A percentile compares a stretch with the other conserved stretches of the same genome.
Conservation (phyloP, 2,113 vertebrate species). For the Ascaphus truei region DNA sequence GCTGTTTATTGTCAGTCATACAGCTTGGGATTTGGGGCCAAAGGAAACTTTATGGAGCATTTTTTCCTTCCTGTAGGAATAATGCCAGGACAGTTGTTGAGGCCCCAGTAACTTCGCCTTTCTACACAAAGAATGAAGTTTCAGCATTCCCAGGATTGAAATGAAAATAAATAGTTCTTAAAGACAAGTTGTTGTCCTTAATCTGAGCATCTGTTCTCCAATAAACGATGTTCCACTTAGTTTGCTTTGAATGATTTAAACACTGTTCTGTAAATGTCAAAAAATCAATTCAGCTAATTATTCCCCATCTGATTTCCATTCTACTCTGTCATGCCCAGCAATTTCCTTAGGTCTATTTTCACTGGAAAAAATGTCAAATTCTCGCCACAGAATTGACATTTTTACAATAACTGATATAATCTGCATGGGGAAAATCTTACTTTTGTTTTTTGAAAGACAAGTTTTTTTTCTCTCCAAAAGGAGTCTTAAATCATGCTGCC, state of each 20-base stretch:
- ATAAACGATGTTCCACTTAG: constrained; percentile 14
- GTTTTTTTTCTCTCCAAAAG: no score
- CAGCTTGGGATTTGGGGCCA: constrained; percentile 36
- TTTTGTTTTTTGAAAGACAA: no score
- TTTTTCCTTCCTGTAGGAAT: constrained; percentile 32
- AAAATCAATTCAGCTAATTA: no score
- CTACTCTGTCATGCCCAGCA: no score
- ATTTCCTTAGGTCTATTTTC: no score
- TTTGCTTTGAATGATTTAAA: background rate
- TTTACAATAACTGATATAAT: no score
- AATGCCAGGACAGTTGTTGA: background rate
- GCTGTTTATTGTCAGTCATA: constrained; percentile 46
- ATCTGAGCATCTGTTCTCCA: constrained; percentile 19
- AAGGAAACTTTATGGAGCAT: constrained; percentile 44
- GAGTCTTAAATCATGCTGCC: no score
- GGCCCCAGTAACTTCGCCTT: constrained; percentile 23
- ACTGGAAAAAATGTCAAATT: no score
- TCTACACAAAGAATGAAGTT: constrained; percentile 20
- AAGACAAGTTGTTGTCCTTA: background rate
- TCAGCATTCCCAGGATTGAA: constrained; percentile 19
- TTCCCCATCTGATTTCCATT: no score
- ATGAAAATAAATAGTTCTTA: constrained; percentile 3
- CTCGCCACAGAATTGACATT: no score
- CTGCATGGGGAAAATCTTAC: no score
- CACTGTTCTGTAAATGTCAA: no score